Conservation (phyloP, 2,797 vertebrate species). For the Cheirogaleus major region DNA sequence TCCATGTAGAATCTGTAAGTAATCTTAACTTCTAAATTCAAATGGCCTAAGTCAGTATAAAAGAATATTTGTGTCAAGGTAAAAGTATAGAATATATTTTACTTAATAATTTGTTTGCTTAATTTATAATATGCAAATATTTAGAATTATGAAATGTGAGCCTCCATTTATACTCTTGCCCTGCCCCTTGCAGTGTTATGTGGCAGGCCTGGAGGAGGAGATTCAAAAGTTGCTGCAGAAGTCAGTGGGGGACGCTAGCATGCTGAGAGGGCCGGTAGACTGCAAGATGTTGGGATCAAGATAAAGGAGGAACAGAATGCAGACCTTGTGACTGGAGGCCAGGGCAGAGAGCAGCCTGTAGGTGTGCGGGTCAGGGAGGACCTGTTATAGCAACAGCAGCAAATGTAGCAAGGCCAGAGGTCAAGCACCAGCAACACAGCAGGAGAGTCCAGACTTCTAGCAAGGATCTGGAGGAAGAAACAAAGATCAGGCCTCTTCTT, state of each 20-base stretch:
- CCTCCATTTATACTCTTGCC: not conserved
- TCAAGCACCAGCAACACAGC: not conserved
- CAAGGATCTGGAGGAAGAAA: not conserved
- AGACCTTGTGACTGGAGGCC: not conserved
- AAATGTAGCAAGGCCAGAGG: not conserved
- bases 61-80: not conserved
- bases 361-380: not conserved
- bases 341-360: not conserved
- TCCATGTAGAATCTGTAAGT: not conserved
- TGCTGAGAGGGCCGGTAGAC: not conserved
- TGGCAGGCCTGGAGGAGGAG: not conserved
- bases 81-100: conserved; percentile 7
- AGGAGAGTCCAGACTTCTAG: not conserved
- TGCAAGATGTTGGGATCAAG: not conserved
- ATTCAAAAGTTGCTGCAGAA: not conserved
- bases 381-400: not conserved
- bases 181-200: not conserved
- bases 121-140: not conserved
- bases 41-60: not conserved
- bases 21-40: conserved; percentile 1
- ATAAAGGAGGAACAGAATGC: not conserved
- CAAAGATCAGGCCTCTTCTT: not conserved
- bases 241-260: not conserved
- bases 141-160: not conserved
- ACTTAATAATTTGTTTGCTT: not conserved